phyloP scores from a whole-genome alignment of 2,113 vertebrate species.

The Genyomyrus donnyi region DNA sequence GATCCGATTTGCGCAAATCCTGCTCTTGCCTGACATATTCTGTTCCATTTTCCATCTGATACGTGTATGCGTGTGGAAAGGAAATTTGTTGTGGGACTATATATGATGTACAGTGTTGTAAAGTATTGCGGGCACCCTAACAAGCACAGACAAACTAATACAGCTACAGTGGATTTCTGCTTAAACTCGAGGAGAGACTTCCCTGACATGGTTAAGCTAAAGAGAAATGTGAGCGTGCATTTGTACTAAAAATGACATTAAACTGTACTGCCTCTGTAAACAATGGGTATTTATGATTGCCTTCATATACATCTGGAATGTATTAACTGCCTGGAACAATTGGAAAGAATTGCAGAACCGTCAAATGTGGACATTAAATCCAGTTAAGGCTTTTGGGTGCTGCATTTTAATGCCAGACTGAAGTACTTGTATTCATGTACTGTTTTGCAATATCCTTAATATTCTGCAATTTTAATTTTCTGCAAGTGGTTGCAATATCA shows the following conservation, averaged over 20 bases:
- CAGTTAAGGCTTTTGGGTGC: neutral
- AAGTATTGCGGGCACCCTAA: neutral
- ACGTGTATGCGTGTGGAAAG: too few species aligned
- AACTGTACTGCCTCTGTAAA: neutral
- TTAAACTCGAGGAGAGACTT: neutral
- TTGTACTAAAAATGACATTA: neutral
- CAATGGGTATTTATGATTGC: neutral
- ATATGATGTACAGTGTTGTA: neutral
- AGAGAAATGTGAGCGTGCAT: neutral
- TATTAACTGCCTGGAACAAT: neutral
- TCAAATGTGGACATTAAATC: conserved; percentile 3
- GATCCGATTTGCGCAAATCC: conserved; percentile 1
- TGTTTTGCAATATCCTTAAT: neutral
- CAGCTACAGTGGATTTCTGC: neutral
- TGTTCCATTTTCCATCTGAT: neutral
- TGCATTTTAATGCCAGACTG: neutral
- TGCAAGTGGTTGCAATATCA: neutral
- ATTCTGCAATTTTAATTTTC: neutral
- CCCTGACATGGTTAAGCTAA: neutral
- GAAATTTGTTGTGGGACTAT: neutral
- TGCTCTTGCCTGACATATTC: conserved; percentile 2
- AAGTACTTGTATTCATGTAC: neutral
- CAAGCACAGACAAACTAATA: neutral
- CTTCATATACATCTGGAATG: conserved; percentile 9
- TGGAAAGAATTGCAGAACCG: neutral